Percentiles rank a stretch among this genome's conserved stretches.
Evolutionary conservation across 1,140 invertebrate genomes (phyloP).

Genomic region (Protaetia brevitarsis): DNA sequence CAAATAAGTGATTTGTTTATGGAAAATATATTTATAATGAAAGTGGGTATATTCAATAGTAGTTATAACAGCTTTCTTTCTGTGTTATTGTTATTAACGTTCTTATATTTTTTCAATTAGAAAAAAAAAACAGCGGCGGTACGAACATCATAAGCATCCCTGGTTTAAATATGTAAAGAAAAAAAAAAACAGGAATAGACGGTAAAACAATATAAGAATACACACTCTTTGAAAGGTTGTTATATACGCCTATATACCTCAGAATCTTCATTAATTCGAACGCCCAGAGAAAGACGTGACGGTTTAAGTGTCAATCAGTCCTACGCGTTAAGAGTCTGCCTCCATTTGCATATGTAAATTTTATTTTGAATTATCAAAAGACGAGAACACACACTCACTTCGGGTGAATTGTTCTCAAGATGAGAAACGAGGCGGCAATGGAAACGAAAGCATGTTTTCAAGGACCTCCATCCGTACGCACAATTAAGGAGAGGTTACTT

Average conservation of each 20-base stretch:
- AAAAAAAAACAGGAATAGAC: neutral
- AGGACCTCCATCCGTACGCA: too few relatives aligned
- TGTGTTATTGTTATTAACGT: too few relatives aligned
- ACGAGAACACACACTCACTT: neutral
- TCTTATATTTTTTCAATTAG: too few relatives aligned
- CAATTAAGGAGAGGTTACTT: too few relatives aligned
- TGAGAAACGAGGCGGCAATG: neutral
- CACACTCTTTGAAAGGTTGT: too few relatives aligned
- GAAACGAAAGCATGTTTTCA: neutral
- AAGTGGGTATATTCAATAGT: too few relatives aligned
- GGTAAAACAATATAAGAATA: neutral
- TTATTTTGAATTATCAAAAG: neutral
- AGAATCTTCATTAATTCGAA: conserved; percentile 1
- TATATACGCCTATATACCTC: neutral
- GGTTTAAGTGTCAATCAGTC: conserved; percentile 6
- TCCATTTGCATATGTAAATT: conserved; percentile 17
- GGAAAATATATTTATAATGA: too few relatives aligned
- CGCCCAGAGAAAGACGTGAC: neutral
- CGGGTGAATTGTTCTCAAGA: conserved; percentile 1
- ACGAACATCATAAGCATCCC: too few relatives aligned
- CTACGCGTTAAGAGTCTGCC: neutral
- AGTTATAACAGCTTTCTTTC: too few relatives aligned
- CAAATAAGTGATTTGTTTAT: too few relatives aligned
- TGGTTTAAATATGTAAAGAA: too few relatives aligned
- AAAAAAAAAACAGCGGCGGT: too few relatives aligned